Base-by-base conservation (phyloP, 37 sponge, comb jelly and placozoan species). In the Crambe crambe region DNA sequence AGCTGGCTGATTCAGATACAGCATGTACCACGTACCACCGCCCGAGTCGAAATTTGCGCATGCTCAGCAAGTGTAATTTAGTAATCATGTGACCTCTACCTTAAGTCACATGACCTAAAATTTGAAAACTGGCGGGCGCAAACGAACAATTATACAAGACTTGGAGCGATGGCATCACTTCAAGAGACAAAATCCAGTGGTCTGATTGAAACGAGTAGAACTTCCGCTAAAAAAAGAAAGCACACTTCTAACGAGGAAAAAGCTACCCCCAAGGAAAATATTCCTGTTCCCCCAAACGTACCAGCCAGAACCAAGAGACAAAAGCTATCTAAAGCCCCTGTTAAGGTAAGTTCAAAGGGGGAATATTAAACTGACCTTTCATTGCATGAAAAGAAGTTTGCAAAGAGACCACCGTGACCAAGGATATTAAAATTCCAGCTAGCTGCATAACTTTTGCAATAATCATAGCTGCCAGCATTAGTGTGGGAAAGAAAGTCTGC, bases 221-320 rank as follows among this genome's bases (percentile, higher is more conserved):
- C 12, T 12, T 12, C 51, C 12, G 12, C 51, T 15, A 6, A 47
- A 15, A 78, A 78, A 31, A 63, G 78, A 2, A 78, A 62, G 51
- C 67, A 65, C 20, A 18, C 67, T 8, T 35, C 20, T 17, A 22
- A 54, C 58, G 57, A 17, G 15, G 34, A 17, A n/a, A 10, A 35
- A n/a, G 71, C 35, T 32, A 42, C 25, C 36, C 29, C 44, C 47
- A 78, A 78, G 20, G 78, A 78, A 64, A 78, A 78, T 34, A 29
- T 65, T 15, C 39, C 32, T 27, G 56, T 10, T 38, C 78, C 59
- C 34, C 8, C 15, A 22, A 42, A 27, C 73, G 3, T n/a, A 22
- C 23, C 36, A 6, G 64, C 21, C 66, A 23, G 35, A 22, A 3
- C 78, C 34, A 76, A 76, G 76, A 58, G 39, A 59, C 62, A 18